Base-by-base conservation (phyloP, 2,888 invertebrate species). In the Tigriopus californicus region DNA sequence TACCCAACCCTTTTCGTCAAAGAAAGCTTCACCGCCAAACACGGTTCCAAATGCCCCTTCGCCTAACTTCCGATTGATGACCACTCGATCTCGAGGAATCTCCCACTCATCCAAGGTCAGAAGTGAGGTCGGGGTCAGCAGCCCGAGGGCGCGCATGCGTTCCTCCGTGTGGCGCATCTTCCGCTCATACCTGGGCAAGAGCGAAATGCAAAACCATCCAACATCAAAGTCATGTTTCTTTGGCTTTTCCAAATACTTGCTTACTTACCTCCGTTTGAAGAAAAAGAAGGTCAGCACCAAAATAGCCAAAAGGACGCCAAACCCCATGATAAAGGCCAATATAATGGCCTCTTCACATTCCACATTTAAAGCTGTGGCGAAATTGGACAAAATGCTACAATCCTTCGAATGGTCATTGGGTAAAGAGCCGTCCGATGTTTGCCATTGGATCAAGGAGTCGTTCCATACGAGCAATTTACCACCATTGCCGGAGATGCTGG, bases 1-100 rank as follows among this genome's bases (percentile, higher is more conserved):
- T 63, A 70, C 77, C 89, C 90, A 90, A 49, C 81, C 83, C 62
- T 75, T 76, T 11, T 75, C 74, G 22, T 77, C 73, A 59, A 85
- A 77, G 64, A 81, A 61, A 33, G 62, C 63, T 71, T 91, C 90
- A 0, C 92, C 92, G 41, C 87, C 87, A 70, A 87, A 91, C 1
- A 91, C 91, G 0, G 83, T 87, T 8, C 92, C 92, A 70, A 91
- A 92, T 0, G 90, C 90, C 15, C 91, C 92, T 70, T 88, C 85
- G 10, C 85, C 91, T 22, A 90, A 73, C 68, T 82, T 83, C 20
- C 88, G 76, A 73, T 87, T 89, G 63, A 89, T 81, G 20, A 89
- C 87, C 33, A 92, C 83, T 59, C 81, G 77, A 66, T 87, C 84
- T 58, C 88, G 77, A 0, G 85, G 79, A 53, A 91, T 77, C 71